Base-by-base conservation (phyloP, 1,140 invertebrate species). In the Chelonus insularis region DNA sequence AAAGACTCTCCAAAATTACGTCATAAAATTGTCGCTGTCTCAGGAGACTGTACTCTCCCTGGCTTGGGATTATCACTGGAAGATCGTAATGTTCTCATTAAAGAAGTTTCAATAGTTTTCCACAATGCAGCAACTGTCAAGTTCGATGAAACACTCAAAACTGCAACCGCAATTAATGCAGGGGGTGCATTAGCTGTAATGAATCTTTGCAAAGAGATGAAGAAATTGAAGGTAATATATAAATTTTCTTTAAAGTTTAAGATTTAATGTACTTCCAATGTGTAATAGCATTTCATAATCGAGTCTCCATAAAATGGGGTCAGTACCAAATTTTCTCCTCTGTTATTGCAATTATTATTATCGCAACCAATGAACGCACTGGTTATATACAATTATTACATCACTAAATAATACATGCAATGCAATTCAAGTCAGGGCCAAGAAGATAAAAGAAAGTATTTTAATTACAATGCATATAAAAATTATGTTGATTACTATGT, bases 81-180 rank as follows among this genome's bases (percentile, higher is more conserved):
- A 11, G 88, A 91, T 70, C 75, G 83, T 54, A 83, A 86, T 57
- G 77, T 82, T 18, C 73, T 90, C 1, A 83, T 83, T 18, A 80
- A 85, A 41, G 85, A 89, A 76, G 87, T 88, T 1, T 80, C 84
- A 5, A 78, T 87, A 12, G 84, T 89, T 0, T 86, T 88, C 72
- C 87, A 90, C 69, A 82, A 84, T 39, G 88, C 88, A 1, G 88
- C 88, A 0, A 88, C 87, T 0, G 86, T 89, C 0, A 76, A 85
- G 21, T 89, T 89, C 60, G 86, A 91, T 66, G 88, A 90, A 67
- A 78, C 84, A 11, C 68, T 91, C 7, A 82, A 83, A 52, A 76
- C 82, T 0, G 87, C 88, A 1, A 78, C 89, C 1, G 75, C 81
- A 9, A 88, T 89, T 55, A 91, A 91, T 72, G 85, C 89, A 0